phyloP scores from a whole-genome alignment of 2,888 invertebrate species.

The Napeogenes inachia region DNA sequence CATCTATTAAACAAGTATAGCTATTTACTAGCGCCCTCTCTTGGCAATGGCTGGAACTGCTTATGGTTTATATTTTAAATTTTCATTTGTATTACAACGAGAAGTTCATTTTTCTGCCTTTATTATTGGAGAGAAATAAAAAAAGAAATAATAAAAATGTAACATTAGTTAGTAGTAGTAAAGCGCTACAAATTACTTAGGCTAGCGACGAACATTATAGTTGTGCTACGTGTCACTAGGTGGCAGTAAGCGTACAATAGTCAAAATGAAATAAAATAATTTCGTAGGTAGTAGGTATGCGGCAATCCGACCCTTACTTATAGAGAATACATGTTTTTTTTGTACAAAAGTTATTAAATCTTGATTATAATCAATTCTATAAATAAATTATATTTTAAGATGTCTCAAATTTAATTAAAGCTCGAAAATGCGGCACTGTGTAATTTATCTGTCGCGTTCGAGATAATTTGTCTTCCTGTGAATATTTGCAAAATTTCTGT shows the following conservation, averaged over 20 bases:
- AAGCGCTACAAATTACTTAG: background rate
- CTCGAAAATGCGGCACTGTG: background rate
- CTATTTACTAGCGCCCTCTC: slow-evolving; percentile 1
- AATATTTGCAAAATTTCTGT: slow-evolving; percentile 4
- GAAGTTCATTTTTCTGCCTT: too few relatives aligned
- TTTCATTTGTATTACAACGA: too few relatives aligned
- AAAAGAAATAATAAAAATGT: background rate
- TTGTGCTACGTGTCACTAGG: slow-evolving; percentile 36
- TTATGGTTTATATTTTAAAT: background rate
- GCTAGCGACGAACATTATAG: slow-evolving; percentile 17
- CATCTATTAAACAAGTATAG: background rate
- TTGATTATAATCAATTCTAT: too few relatives aligned
- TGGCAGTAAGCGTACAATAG: slow-evolving; percentile 31
- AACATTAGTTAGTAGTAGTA: too few relatives aligned
- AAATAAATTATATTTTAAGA: background rate
- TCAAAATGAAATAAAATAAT: background rate
- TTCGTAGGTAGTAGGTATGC: too few relatives aligned
- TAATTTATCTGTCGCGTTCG: slow-evolving; percentile 7
- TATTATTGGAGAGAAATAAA: background rate
- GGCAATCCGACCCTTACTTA: too few relatives aligned
- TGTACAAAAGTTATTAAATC: background rate
- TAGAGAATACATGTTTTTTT: too few relatives aligned
- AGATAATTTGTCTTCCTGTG: slow-evolving; percentile 4
- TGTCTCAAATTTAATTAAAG: slow-evolving; percentile 1
- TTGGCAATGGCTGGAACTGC: background rate